phyloP scores from a whole-genome alignment of 2,113 vertebrate species.

The Eidolon helvum region DNA sequence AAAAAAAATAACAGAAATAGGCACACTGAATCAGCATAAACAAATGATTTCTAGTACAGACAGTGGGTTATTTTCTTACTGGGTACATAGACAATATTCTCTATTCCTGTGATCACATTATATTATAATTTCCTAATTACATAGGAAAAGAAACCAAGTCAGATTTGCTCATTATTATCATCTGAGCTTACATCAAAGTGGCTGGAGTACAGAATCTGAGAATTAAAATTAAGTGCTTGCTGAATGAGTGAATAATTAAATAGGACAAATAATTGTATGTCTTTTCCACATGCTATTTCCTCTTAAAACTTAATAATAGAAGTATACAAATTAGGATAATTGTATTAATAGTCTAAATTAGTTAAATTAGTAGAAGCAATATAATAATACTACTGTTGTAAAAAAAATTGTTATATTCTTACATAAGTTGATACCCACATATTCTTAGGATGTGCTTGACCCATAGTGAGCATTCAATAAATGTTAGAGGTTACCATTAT shows the following conservation, averaged over 20 bases:
- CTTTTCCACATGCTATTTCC: background rate
- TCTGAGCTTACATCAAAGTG: background rate
- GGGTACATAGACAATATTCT: background rate
- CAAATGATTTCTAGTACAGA: background rate
- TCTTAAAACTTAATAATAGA: background rate
- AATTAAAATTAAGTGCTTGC: constrained; percentile 21
- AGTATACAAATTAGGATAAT: background rate
- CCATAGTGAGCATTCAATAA: background rate
- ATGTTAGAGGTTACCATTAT: background rate
- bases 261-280: background rate
- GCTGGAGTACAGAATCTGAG: background rate
- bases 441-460: background rate
- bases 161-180: background rate
- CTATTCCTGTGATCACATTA: background rate
- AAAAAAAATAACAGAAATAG: background rate
- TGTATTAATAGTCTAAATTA: background rate
- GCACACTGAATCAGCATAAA: background rate
- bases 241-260: constrained; percentile 33
- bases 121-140: background rate
- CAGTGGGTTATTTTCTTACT: background rate
- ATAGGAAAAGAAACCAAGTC: background rate
- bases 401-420: background rate
- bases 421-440: background rate
- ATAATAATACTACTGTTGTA: background rate
- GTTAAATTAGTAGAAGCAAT: background rate